Conservation (phyloP, 2,797 vertebrate species). For the Pagetopsis macropterus region DNA sequence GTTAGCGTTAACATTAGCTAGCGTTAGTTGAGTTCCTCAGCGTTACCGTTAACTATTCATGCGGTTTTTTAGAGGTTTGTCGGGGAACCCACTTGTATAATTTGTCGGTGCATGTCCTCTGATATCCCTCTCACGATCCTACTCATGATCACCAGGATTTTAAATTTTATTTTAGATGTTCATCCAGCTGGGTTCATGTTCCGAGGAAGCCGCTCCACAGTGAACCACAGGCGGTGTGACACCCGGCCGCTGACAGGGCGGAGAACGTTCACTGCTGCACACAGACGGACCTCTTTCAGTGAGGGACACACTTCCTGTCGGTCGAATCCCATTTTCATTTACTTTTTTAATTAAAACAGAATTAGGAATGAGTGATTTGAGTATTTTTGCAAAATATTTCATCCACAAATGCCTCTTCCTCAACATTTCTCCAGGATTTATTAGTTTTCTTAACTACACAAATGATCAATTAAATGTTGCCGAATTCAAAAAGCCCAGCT, state of each 20-base stretch:
- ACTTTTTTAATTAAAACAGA: too few relatives aligned
- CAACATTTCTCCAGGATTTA: too few relatives aligned
- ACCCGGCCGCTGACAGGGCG: conserved; percentile 13
- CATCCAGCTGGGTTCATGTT: conserved; percentile 16
- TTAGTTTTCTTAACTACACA: too few relatives aligned
- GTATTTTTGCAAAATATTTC: too few relatives aligned
- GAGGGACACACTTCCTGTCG: conserved; percentile 66
- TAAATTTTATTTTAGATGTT: background rate
- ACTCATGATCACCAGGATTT: conserved; percentile 35
- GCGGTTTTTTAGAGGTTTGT: background rate
- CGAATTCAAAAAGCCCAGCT: too few relatives aligned
- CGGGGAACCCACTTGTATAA: conserved; percentile 66
- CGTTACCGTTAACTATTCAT: background rate
- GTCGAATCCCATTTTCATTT: background rate
- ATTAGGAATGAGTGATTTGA: too few relatives aligned
- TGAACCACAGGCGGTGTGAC: background rate
- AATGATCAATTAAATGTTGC: too few relatives aligned
- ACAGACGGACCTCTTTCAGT: conserved; percentile 56
- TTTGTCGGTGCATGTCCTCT: conserved; percentile 70
- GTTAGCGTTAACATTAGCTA: conserved; percentile 28
- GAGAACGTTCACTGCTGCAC: conserved; percentile 50
- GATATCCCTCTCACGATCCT: conserved; percentile 21
- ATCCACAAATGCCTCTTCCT: too few relatives aligned
- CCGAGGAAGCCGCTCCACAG: background rate
- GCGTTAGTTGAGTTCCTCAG: background rate